These are phyloP conservation scores for Pinctada fucata DNA, from an alignment of 2,888 invertebrate species.

Conservation along the genomic window DNA sequence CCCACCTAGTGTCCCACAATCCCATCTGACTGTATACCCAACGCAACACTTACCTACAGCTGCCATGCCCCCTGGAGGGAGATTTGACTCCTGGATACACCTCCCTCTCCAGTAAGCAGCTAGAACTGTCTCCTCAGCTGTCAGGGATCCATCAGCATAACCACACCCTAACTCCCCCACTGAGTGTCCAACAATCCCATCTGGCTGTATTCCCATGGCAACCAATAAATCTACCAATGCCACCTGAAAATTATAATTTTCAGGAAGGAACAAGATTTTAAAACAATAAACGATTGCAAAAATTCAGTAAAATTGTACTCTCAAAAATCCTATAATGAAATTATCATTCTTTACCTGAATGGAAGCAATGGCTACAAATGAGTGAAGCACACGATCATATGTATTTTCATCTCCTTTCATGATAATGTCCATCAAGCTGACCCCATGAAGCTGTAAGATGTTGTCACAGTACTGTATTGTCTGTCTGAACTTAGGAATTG, in stretches of 20 bases:
- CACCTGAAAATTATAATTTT: conserved; percentile 79
- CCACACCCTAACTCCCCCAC: conserved; percentile 97
- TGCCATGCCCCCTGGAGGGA: conserved; percentile 74
- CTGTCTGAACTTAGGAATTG: conserved; percentile 87
- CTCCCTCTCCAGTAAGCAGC: conserved; percentile 91
- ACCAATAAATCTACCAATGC: conserved; percentile 92
- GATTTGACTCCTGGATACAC: conserved; percentile 71
- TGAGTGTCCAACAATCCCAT: conserved; percentile 97
- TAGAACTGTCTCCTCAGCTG: conserved; percentile 94
- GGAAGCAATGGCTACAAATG: conserved; percentile 95
- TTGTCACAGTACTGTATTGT: conserved; percentile 87
- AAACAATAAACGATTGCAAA: background rate
- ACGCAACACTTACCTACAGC: conserved; percentile 76
- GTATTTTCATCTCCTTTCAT: conserved; percentile 86
- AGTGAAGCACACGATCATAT: conserved; percentile 90
- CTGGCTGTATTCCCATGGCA: conserved; percentile 86
- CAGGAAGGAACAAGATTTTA: background rate
- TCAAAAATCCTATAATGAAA: too few species aligned
- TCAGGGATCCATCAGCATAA: conserved; percentile 97
- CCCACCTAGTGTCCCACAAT: conserved; percentile 98
- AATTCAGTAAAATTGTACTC: background rate
- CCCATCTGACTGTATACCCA: conserved; percentile 91
- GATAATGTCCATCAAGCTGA: conserved; percentile 90
- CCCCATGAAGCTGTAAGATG: conserved; percentile 86
- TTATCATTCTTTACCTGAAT: conserved; percentile 85